These are phyloP conservation scores for Sciurus vulgaris DNA, from an alignment of 2,797 vertebrate genomes.

Conservation along the genomic window DNA sequence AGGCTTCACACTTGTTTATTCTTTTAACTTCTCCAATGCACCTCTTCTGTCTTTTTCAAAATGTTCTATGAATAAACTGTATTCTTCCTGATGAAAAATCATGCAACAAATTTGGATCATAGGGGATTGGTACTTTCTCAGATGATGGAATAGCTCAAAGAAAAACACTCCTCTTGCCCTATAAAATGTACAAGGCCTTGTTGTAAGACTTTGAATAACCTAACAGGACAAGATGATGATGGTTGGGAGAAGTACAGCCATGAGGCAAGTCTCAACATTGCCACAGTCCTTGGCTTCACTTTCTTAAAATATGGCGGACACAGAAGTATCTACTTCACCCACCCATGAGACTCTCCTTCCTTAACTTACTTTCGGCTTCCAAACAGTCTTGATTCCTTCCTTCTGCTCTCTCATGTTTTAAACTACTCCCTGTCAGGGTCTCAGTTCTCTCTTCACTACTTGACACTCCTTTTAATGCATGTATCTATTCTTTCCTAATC, in stretches of 20 bases:
- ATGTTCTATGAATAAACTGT: not conserved
- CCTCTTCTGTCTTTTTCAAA: not conserved
- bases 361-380: not conserved
- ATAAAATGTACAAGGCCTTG: not conserved
- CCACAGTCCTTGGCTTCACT: not conserved
- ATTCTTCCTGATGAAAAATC: not conserved
- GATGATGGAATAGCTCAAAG: not conserved
- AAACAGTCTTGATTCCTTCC: not conserved
- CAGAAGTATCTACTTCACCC: not conserved
- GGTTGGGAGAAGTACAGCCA: not conserved
- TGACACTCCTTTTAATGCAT: not conserved
- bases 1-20: not conserved
- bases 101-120: not conserved
- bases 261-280: not conserved
- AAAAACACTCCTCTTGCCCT: not conserved
- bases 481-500: not conserved
- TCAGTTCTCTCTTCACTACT: not conserved
- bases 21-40: not conserved
- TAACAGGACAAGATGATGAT: not conserved
- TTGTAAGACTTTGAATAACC: not conserved
- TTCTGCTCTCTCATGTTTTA: not conserved
- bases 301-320: rapidly evolving
- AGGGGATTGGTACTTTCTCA: not conserved
- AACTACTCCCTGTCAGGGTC: not conserved
- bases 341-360: not conserved